Base-by-base conservation (phyloP, 2,797 vertebrate species). In the Stomatorhinus walkeri region DNA sequence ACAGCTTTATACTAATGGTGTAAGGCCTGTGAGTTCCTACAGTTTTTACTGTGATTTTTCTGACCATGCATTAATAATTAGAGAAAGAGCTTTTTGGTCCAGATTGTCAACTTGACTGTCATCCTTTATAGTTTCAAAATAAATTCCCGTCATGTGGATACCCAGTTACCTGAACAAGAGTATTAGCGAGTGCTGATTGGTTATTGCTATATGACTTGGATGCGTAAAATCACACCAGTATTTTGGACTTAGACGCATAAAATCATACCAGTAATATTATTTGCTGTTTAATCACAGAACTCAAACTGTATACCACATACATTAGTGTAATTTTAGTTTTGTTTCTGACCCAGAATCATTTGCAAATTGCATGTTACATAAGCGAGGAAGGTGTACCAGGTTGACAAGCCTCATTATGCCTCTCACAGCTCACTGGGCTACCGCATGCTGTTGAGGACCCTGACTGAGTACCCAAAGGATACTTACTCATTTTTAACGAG, bases 121-220 rank as follows among this genome's bases (percentile, higher is more conserved):
- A 81, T 10, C 32, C 72, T 43, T 88, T 83, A 16, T 40, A 83
- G 72, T 83, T 56, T 83, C 49, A 40, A 51, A 68, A 68, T 3
- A 81, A 48, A 68, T 51, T 88, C 19, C 32, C 32, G 87, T 52
- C 79, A 28, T 76, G 36, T 14, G 12, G n/a, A 24, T 88, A 32
- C 87, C 48, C 87, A 88, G 49, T 88, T 88, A 79, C 68, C 5
- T 36, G 68, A 68, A 16, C 19, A 88, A 79, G 10, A 64, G 48
- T 81, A 16, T 46, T 81, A 81, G 36, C 19, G 3, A 1, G 0
- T 46, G 3, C 40, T 81, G 19, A 46, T 81, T 81, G 36, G 19
- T 46, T 36, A 79, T 81, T 40, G 19, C 5, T 81, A 14, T 32
- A 32, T 68, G 24, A 68, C 24, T 32, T 32, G 10, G 61, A 28